A percentile compares a stretch with the other conserved stretches of the same genome.
phyloP scores from a whole-genome alignment of 2,888 invertebrate species.

The Aspidiotus destructor region DNA sequence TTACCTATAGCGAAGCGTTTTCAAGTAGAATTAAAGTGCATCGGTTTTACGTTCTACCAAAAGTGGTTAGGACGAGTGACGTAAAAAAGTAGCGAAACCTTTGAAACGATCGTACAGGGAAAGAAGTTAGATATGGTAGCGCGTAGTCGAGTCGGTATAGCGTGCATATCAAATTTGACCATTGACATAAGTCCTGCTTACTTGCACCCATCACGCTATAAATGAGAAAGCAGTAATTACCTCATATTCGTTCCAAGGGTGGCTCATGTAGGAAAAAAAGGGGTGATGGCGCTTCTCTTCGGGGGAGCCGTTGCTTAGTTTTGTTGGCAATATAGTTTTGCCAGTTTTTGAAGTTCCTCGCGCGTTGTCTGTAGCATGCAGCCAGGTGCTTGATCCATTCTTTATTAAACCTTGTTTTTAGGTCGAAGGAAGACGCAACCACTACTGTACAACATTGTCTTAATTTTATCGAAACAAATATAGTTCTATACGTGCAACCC shows the following conservation, averaged over 20 bases:
- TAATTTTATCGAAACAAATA: no score
- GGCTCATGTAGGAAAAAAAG: conserved; percentile 11
- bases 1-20: background rate
- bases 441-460: conserved; percentile 6
- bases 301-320: conserved; percentile 25
- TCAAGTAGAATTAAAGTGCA: background rate
- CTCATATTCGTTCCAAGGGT: conserved; percentile 19
- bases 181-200: conserved; percentile 17
- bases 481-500: background rate
- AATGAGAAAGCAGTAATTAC: conserved; percentile 19
- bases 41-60: background rate
- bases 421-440: conserved; percentile 20
- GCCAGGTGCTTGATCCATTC: conserved; percentile 5
- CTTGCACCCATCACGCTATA: conserved; percentile 13
- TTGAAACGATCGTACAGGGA: no score
- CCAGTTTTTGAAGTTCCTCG: background rate
- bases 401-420: conserved; percentile 25
- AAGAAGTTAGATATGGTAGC: no score
- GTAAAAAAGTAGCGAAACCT: background rate
- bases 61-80: background rate
- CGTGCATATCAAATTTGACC: conserved; percentile 30
- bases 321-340: conserved; percentile 4
- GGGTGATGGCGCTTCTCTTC: background rate
- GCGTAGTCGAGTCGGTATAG: background rate
- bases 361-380: conserved; percentile 6